Conservation (phyloP, 2,113 vertebrate species). For the Eulemur macaco region DNA sequence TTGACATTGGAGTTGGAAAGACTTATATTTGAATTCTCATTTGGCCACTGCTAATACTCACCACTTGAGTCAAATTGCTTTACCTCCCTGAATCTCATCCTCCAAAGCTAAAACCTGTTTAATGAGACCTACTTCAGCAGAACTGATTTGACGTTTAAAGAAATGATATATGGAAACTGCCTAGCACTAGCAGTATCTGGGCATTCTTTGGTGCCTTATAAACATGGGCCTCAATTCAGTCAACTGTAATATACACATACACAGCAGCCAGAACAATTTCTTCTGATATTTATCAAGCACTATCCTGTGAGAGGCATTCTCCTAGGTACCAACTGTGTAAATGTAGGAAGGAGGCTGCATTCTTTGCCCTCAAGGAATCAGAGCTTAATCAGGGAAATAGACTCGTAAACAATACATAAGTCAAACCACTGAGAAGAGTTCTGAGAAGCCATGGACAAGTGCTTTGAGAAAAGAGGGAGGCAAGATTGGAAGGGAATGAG, state of each 20-base stretch:
- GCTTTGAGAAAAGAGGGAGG: not conserved
- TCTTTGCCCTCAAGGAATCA: not conserved
- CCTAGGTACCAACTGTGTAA: slow-evolving; percentile 12
- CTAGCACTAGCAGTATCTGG: not conserved
- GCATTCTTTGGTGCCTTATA: not conserved
- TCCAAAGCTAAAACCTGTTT: not conserved
- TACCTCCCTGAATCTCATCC: not conserved
- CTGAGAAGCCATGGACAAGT: not conserved
- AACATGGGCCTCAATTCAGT: not conserved
- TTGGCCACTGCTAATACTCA: not conserved
- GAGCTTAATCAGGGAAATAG: not conserved
- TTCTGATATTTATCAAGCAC: slow-evolving; percentile 35
- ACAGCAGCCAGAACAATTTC: not conserved
- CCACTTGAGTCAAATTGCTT: not conserved
- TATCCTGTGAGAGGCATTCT: not conserved
- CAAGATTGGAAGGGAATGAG: not conserved
- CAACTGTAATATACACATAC: not conserved
- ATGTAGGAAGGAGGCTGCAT: not conserved
- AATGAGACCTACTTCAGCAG: not conserved
- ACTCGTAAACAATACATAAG: not conserved
- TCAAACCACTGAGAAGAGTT: not conserved
- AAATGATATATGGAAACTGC: slow-evolving; percentile 4
- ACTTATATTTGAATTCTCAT: not conserved
- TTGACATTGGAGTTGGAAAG: not conserved
- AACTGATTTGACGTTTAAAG: slow-evolving; percentile 21